Evolutionary conservation across 1,140 invertebrate species (phyloP).

Genomic region (Charaxes varanes): DNA sequence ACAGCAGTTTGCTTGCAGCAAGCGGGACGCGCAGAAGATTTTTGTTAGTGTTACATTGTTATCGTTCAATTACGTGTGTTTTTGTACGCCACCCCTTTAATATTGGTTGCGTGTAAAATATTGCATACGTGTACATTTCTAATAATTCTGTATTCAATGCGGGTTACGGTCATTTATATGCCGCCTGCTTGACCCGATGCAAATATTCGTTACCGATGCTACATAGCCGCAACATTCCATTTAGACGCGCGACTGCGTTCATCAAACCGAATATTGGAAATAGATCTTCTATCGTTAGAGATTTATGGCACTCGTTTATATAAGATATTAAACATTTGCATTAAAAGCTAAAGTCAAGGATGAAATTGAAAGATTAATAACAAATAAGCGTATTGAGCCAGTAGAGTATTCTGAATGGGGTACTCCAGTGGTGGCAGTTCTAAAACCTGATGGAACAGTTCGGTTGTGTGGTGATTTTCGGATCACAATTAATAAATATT

Average conservation of each 20-base stretch:
- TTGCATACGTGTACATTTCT: too few species aligned
- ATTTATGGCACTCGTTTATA: too few species aligned
- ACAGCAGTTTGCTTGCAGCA: conserved; percentile 3
- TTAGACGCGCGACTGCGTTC: background rate
- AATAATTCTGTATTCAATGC: too few species aligned
- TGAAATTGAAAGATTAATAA: too few species aligned
- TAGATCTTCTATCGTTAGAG: conserved; percentile 3
- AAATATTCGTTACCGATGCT: conserved; percentile 7
- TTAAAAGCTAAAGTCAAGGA: too few species aligned
- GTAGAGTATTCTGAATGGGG: too few species aligned
- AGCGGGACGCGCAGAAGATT: conserved; percentile 11
- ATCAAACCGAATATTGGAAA: conserved; percentile 5
- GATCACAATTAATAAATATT: too few species aligned
- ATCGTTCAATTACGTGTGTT: conserved; percentile 14
- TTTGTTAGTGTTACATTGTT: conserved; percentile 14
- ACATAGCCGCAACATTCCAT: conserved; percentile 6
- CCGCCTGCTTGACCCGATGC: conserved; percentile 3
- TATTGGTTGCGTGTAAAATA: conserved; percentile 4
- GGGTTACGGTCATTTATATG: conserved; percentile 6
- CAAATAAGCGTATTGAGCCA: too few species aligned
- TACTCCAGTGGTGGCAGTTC: too few species aligned
- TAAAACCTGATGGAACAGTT: too few species aligned
- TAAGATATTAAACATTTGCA: too few species aligned
- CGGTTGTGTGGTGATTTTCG: too few species aligned
- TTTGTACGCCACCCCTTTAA: conserved; percentile 13